These are phyloP conservation scores for Hemibagrus wyckioides DNA, from an alignment of 2,113 vertebrate species.

Conservation along the genomic window DNA sequence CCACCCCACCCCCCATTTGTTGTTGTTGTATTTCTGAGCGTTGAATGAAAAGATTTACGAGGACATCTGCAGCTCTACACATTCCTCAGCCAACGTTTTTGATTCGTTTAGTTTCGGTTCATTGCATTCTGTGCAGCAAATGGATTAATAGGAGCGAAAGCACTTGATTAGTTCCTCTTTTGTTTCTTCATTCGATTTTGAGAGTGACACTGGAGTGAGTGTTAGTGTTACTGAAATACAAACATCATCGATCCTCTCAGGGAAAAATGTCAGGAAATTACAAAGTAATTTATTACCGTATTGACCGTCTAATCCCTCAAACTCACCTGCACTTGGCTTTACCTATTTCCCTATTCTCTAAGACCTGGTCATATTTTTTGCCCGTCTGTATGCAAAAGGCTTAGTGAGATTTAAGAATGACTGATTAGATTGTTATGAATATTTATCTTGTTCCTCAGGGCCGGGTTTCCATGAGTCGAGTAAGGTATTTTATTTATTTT, in stretches of 20 bases:
- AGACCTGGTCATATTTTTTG: not conserved
- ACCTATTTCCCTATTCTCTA: not conserved
- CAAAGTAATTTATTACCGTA: not conserved
- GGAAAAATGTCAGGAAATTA: not conserved
- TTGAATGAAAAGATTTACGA: not conserved
- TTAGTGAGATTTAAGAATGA: not conserved
- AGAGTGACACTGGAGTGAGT: not conserved
- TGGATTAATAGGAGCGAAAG: not conserved
- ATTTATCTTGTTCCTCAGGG: not conserved
- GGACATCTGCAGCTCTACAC: not conserved
- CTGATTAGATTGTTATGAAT: slow-evolving; percentile 23
- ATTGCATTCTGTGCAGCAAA: not conserved
- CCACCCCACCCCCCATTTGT: too few relatives aligned
- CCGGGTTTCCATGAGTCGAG: not conserved
- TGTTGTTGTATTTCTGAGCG: not conserved
- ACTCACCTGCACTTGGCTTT: not conserved
- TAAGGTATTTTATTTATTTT: not conserved
- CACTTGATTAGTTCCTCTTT: too few relatives aligned
- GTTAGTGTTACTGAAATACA: not conserved
- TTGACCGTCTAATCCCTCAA: not conserved
- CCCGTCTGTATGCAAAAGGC: not conserved
- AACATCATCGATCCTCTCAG: not conserved
- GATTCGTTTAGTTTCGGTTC: not conserved
- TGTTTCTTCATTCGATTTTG: not conserved
- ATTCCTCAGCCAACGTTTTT: not conserved